A percentile compares a stretch with the other conserved stretches of the same genome.
Conservation (phyloP, 2,888 invertebrate species). For the Trichogramma dendrolimi region DNA sequence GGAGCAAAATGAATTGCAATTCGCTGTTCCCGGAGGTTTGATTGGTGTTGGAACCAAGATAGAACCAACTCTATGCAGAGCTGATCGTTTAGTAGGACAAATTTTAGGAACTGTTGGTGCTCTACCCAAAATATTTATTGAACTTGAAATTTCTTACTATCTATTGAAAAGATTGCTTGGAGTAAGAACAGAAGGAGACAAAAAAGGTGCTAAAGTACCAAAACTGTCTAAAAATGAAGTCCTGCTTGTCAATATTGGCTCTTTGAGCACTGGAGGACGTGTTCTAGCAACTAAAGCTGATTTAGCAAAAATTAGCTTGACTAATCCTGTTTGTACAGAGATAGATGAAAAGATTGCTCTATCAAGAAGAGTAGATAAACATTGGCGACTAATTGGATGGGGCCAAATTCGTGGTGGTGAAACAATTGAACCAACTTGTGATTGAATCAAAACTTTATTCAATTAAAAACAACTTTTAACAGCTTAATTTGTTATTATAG, state of each 20-base stretch:
- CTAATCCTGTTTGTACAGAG: slow-evolving; percentile 98
- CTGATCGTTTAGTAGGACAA: slow-evolving; percentile 92
- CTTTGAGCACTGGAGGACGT: slow-evolving; percentile 94
- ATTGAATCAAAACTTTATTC: background rate
- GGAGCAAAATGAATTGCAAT: slow-evolving; percentile 97
- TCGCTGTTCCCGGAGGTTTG: slow-evolving; percentile 98
- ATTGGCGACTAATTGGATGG: slow-evolving; percentile 99
- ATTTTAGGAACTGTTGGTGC: slow-evolving; percentile 95
- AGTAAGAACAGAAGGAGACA: slow-evolving; percentile 97
- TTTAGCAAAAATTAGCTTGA: slow-evolving; percentile 94
- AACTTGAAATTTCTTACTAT: slow-evolving; percentile 97
- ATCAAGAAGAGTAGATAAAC: slow-evolving; percentile 96
- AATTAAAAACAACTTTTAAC: too few relatives aligned
- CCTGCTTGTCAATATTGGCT: slow-evolving; percentile 96
- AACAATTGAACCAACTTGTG: slow-evolving; percentile 76
- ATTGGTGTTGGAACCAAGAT: slow-evolving; percentile 99
- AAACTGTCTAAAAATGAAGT: slow-evolving; percentile 88
- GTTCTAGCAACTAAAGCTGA: slow-evolving; percentile 93
- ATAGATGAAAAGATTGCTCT: slow-evolving; percentile 99
- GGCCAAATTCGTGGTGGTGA: slow-evolving; percentile 97
- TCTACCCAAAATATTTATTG: slow-evolving; percentile 94
- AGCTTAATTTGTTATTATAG: too few relatives aligned
- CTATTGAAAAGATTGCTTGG: slow-evolving; percentile 91
- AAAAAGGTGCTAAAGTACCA: slow-evolving; percentile 98
- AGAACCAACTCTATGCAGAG: slow-evolving; percentile 96